Conservation (phyloP, 2,888 invertebrate genomes). For the Heliconius ethilla region DNA sequence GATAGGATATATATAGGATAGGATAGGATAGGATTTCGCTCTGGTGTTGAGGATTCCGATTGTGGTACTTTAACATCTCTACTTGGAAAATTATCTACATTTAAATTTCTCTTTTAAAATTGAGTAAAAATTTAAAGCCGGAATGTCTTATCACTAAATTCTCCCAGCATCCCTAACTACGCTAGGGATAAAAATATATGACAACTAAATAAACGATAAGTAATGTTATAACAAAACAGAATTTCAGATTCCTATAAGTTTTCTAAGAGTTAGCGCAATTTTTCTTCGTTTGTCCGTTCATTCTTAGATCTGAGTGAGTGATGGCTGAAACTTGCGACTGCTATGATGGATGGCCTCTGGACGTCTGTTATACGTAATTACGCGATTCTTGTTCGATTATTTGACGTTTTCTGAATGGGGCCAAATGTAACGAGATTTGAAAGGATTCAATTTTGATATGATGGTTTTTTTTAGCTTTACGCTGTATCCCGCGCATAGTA, state of each 20-base stretch:
- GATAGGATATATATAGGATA: too few relatives aligned
- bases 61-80: too few relatives aligned
- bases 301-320: slow-evolving; percentile 32
- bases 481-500: too few relatives aligned
- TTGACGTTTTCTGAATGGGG: slow-evolving; percentile 7
- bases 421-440: not conserved
- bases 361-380: slow-evolving; percentile 31
- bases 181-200: not conserved
- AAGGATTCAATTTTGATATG: not conserved
- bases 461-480: not conserved
- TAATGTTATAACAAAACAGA: not conserved
- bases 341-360: slow-evolving; percentile 31
- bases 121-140: too few relatives aligned
- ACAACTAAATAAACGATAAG: not conserved
- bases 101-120: too few relatives aligned
- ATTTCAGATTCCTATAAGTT: not conserved
- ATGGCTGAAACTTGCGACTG: slow-evolving; percentile 30
- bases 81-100: too few relatives aligned
- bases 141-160: too few relatives aligned
- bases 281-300: slow-evolving; percentile 17
- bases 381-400: slow-evolving; percentile 22
- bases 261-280: slow-evolving; percentile 10
- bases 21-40: too few relatives aligned
- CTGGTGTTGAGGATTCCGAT: too few relatives aligned
- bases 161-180: too few relatives aligned